These are phyloP conservation scores for Adela reaumurella DNA, from an alignment of 2,888 invertebrate genomes.

Conservation along the genomic window DNA sequence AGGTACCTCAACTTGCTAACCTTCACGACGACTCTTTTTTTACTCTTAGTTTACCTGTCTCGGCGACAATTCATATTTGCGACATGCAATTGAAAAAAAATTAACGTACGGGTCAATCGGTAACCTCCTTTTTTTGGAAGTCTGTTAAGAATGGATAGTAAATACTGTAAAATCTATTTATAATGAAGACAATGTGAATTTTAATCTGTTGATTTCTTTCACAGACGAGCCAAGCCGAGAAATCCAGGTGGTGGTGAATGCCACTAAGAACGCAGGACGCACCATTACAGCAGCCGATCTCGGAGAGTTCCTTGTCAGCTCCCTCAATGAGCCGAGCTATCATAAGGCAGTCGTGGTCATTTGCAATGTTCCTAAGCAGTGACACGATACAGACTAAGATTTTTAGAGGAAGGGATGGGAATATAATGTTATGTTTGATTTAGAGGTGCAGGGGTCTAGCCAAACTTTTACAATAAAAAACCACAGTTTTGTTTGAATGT, in stretches of 20 bases:
- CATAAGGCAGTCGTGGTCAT: slow-evolving; percentile 45
- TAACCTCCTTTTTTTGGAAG: no score
- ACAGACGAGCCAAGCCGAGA: slow-evolving; percentile 62
- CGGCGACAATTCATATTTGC: not conserved
- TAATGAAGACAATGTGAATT: slow-evolving; percentile 4
- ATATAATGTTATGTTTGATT: no score
- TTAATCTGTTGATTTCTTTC: slow-evolving; percentile 18
- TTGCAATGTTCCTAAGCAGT: slow-evolving; percentile 26
- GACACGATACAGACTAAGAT: no score
- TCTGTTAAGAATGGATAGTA: not conserved
- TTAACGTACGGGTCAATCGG: no score
- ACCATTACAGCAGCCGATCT: slow-evolving; percentile 73
- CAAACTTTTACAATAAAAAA: no score
- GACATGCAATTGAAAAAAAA: no score
- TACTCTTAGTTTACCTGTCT: not conserved
- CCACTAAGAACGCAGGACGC: slow-evolving; percentile 64
- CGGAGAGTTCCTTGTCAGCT: slow-evolving; percentile 71
- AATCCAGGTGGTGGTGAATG: slow-evolving; percentile 55
- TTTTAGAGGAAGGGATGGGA: no score
- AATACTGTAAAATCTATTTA: not conserved
- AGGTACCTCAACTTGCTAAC: no score
- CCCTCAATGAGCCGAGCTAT: slow-evolving; percentile 65
- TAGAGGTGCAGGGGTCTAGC: no score
- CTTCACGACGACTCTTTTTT: no score
- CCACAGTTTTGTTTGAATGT: no score